Percentiles rank a stretch among this genome's conserved stretches.
phyloP scores from a whole-genome alignment of 2,113 vertebrate genomes.

The Eudyptes chrysolophus region DNA sequence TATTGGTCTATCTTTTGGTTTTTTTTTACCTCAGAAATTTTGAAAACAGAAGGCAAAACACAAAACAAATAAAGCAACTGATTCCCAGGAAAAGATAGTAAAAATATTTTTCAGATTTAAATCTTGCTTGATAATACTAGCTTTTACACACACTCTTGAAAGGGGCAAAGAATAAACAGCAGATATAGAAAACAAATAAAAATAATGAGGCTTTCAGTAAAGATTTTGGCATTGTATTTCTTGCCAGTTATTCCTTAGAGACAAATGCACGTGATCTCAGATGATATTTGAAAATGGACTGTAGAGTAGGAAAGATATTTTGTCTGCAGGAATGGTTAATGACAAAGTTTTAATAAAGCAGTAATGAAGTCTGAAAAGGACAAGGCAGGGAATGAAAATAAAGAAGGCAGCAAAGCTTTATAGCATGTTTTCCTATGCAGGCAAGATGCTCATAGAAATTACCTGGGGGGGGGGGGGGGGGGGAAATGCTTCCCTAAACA shows the following conservation, averaged over 20 bases:
- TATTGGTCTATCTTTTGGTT: background rate
- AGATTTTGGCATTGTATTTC: background rate
- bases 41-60: background rate
- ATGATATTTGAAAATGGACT: background rate
- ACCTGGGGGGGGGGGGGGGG: background rate
- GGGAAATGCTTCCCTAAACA: background rate
- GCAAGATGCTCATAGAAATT: background rate
- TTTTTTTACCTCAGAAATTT: background rate
- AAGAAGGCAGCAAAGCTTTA: background rate
- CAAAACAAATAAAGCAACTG: background rate
- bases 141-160: background rate
- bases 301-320: background rate
- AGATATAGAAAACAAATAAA: background rate
- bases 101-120: background rate
- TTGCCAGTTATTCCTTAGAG: background rate
- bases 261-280: fast-evolving
- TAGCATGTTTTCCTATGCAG: background rate
- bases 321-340: background rate
- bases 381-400: background rate
- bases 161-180: background rate
- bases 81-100: background rate
- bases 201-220: background rate
- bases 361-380: background rate
- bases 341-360: background rate
- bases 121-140: background rate